These are phyloP conservation scores for Scophthalmus maximus DNA, from an alignment of 2,113 vertebrate species.

Conservation along the genomic window DNA sequence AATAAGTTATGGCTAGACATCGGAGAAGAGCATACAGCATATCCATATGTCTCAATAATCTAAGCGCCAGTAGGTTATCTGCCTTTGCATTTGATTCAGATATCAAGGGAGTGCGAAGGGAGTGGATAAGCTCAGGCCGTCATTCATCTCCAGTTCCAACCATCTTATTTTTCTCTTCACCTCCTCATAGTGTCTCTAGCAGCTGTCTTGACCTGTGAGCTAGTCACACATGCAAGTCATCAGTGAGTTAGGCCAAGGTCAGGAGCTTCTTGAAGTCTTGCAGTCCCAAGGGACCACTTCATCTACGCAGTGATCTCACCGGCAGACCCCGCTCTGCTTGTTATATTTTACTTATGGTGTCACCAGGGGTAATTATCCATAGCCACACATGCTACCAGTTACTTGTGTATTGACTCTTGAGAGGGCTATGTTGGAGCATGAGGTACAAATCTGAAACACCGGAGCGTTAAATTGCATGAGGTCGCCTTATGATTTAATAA, in stretches of 20 bases:
- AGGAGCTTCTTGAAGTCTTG: conserved; percentile 85
- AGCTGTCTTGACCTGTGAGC: conserved; percentile 78
- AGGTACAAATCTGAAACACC: conserved; percentile 74
- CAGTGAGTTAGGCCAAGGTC: conserved; percentile 82
- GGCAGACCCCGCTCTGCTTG: conserved; percentile 77
- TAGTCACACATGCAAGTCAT: conserved; percentile 85
- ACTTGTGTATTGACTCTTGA: conserved; percentile 60
- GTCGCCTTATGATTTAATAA: conserved; percentile 76
- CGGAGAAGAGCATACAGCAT: conserved; percentile 19
- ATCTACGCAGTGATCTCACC: conserved; percentile 82
- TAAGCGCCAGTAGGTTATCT: conserved; percentile 38
- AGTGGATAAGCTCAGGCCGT: conserved; percentile 52
- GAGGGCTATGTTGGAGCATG: conserved; percentile 45
- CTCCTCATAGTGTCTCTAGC: conserved; percentile 66
- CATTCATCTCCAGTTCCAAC: conserved; percentile 53
- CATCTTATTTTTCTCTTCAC: conserved; percentile 55
- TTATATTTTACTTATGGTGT: conserved; percentile 84
- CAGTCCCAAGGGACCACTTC: conserved; percentile 79
- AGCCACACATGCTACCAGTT: conserved; percentile 83
- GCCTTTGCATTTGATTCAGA: conserved; percentile 53
- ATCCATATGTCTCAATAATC: conserved; percentile 64
- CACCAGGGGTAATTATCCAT: conserved; percentile 81
- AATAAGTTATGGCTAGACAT: conserved; percentile 39
- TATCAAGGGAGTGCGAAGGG: conserved; percentile 44
- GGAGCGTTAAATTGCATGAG: conserved; percentile 71